Evolutionary conservation across 2,888 invertebrate genomes (phyloP), one percentile per base, ranked within the genome.

Genomic region (Drosophila subquinaria): DNA sequence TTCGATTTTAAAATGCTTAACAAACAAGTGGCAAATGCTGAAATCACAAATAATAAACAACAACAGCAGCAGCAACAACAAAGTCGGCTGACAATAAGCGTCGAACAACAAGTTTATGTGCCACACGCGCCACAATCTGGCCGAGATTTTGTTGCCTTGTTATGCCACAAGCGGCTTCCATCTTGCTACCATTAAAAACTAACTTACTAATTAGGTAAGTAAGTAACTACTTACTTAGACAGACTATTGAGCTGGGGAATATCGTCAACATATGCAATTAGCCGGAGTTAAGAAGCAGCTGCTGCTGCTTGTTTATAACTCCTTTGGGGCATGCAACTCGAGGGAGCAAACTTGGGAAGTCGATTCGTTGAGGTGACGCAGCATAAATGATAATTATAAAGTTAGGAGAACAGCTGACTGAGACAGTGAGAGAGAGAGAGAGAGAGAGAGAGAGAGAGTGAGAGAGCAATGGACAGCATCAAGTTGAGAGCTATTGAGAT

Each of bases 1-100:
- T 77, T 84, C 79, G 66, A 88, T 79, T 82, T 88, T 82, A 76
- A 79, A 82, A 82, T 85, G 69, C 69, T 70, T 64, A 70, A 79
- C 82, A 73, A 88, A 76, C 85, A 88, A 88, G 82, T 79, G 80
- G 79, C 76, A 78, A 81, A 57, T 71, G 84, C 64, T 59, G 52
- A 73, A 64, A 59, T 56, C 61, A 68, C 71, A 55, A 69, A 67
- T 64, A 64, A 76, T 56, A 65, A 63, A 45, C 64, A 73, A 47
- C 56, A 63, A 36, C 62, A 77, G 36, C 63, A 55, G 30, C 61
- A 67, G 23, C 38, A 51, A 42, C 43, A 65, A 36, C 63, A 45
- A 43, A 11, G 11, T 30, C 33, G 15, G n/a, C 23, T 23, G 38
- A 30, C 53, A 40, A 30, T 51, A 35, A 47, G 53, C 65, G 57